phyloP scores from a whole-genome alignment of 2,888 invertebrate species.

The Lysandra bellargus region DNA sequence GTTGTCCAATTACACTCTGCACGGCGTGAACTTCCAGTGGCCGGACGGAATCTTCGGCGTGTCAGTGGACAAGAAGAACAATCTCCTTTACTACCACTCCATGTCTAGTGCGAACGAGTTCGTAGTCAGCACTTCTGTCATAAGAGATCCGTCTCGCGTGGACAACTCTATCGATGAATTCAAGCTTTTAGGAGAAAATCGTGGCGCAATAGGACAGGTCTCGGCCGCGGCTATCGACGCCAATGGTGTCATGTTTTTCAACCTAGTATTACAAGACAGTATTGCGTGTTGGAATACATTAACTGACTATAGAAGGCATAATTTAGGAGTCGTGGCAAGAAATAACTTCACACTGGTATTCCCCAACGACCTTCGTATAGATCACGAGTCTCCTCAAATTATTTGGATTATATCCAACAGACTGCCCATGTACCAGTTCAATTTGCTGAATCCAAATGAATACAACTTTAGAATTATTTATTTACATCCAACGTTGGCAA shows the following conservation, averaged over 20 bases:
- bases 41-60: slow-evolving; percentile 89
- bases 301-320: slow-evolving; percentile 84
- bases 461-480: slow-evolving; percentile 88
- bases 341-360: slow-evolving; percentile 85
- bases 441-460: slow-evolving; percentile 82
- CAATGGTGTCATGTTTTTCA: slow-evolving; percentile 89
- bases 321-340: slow-evolving; percentile 83
- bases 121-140: slow-evolving; percentile 84
- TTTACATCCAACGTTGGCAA: slow-evolving; percentile 82
- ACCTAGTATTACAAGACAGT: slow-evolving; percentile 88
- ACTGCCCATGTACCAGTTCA: slow-evolving; percentile 87
- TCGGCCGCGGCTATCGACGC: slow-evolving; percentile 87
- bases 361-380: slow-evolving; percentile 90
- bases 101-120: slow-evolving; percentile 92
- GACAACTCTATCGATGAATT: slow-evolving; percentile 65
- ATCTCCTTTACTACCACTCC: slow-evolving; percentile 88
- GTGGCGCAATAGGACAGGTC: slow-evolving; percentile 84
- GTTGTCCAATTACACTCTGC: slow-evolving; percentile 86
- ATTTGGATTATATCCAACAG: slow-evolving; percentile 89
- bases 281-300: slow-evolving; percentile 91
- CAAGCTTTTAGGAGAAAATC: slow-evolving; percentile 70
- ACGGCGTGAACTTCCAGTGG: slow-evolving; percentile 90
- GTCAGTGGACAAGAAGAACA: slow-evolving; percentile 84
- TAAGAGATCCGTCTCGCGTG: slow-evolving; percentile 82
- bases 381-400: slow-evolving; percentile 84